Conservation (phyloP, 2,888 invertebrate genomes). For the Ophraella communa region DNA sequence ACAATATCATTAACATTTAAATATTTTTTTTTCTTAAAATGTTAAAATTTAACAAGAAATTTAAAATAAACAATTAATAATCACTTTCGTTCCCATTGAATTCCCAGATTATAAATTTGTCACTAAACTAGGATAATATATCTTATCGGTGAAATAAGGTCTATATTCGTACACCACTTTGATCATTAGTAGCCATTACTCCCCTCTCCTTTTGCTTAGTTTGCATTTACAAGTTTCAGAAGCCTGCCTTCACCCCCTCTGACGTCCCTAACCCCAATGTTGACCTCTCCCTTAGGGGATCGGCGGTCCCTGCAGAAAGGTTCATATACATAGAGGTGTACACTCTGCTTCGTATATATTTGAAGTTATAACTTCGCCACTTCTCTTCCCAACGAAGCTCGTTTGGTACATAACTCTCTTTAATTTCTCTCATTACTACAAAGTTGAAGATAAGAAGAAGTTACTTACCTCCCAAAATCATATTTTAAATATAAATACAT, state of each 20-base stretch:
- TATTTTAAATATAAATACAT: too few relatives aligned
- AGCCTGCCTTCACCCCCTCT: slow-evolving; percentile 27
- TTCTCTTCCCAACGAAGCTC: slow-evolving; percentile 14
- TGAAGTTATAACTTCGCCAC: slow-evolving; percentile 39
- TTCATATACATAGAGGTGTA: slow-evolving; percentile 62
- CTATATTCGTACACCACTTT: slow-evolving; percentile 56
- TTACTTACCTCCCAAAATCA: background rate
- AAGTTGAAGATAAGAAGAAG: too few relatives aligned
- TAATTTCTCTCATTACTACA: background rate
- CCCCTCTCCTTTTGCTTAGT: slow-evolving; percentile 60
- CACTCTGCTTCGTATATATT: slow-evolving; percentile 50
- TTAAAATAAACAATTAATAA: background rate
- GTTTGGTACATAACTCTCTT: slow-evolving; percentile 4
- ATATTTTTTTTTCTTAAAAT: too few relatives aligned
- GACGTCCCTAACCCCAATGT: slow-evolving; percentile 33
- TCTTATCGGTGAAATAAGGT: slow-evolving; percentile 58
- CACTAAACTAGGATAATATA: slow-evolving; percentile 56
- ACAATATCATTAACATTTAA: too few relatives aligned
- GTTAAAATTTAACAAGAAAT: too few relatives aligned
- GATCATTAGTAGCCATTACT: slow-evolving; percentile 60
- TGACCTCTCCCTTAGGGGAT: slow-evolving; percentile 48
- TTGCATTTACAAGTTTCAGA: slow-evolving; percentile 60
- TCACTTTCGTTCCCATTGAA: slow-evolving; percentile 27
- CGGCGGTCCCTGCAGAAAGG: slow-evolving; percentile 54
- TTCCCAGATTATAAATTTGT: slow-evolving; percentile 59